Conservation (phyloP, 1,140 invertebrate genomes). For the Rhysida immarginata region DNA sequence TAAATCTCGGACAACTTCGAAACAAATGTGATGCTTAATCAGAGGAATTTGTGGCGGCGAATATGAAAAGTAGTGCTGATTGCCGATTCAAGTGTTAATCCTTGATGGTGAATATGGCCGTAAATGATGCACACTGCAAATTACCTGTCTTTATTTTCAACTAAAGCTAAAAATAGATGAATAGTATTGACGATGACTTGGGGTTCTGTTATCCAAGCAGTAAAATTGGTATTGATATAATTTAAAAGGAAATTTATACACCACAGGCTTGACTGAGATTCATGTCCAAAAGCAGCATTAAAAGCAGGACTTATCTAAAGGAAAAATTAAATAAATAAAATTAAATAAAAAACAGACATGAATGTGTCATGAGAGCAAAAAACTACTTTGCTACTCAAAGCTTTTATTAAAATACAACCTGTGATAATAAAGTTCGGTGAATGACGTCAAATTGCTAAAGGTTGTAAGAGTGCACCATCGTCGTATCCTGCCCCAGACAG, state of each 20-base stretch:
- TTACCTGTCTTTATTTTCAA: slow-evolving; percentile 42
- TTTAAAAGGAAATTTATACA: slow-evolving; percentile 43
- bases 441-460: no score
- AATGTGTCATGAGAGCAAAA: no score
- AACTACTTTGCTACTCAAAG: no score
- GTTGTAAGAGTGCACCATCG: no score
- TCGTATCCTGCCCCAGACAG: no score
- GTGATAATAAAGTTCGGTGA: no score
- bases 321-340: no score
- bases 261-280: slow-evolving; percentile 41
- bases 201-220: slow-evolving; percentile 40
- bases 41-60: neutral
- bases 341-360: no score
- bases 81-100: no score
- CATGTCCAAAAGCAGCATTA: slow-evolving; percentile 42
- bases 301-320: slow-evolving; percentile 36
- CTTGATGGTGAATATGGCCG: no score
- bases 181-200: slow-evolving; percentile 41
- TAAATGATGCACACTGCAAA: neutral
- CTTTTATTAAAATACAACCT: no score
- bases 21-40: neutral
- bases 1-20: no score
- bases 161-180: slow-evolving; percentile 38
- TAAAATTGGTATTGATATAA: slow-evolving; percentile 42
- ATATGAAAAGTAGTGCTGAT: slow-evolving; percentile 1